These are phyloP conservation scores for Lutraria lutraria DNA, from an alignment of 2,888 invertebrate genomes.

Conservation along the genomic window DNA sequence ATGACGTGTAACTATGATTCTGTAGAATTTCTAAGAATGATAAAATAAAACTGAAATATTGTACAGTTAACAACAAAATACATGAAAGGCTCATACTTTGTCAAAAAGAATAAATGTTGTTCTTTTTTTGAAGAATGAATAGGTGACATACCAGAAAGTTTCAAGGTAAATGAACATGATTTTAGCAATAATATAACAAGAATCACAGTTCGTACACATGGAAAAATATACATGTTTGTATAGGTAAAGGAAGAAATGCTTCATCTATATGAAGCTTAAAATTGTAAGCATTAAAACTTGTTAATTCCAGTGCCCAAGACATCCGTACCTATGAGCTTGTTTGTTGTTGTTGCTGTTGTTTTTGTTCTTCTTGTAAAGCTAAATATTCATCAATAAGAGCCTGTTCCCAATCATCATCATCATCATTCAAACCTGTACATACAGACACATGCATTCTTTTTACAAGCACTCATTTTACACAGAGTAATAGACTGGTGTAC, in stretches of 20 bases:
- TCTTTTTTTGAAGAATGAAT: neutral
- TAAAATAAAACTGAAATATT: no score
- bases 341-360: constrained; percentile 36
- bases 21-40: neutral
- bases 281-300: constrained; percentile 11
- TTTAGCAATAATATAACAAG: neutral
- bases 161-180: neutral
- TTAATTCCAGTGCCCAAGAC: constrained; percentile 29
- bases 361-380: constrained; percentile 67
- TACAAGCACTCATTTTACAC: neutral
- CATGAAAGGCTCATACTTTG: no score
- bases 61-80: no score
- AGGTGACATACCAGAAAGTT: neutral
- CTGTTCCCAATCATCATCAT: constrained; percentile 72
- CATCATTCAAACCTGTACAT: constrained; percentile 62
- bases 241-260: neutral
- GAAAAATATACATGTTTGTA: neutral
- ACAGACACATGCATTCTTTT: constrained; percentile 35
- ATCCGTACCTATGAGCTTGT: constrained; percentile 62
- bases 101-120: no score
- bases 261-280: constrained; percentile 3
- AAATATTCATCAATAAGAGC: constrained; percentile 72
- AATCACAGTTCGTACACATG: constrained; percentile 10
- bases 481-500: neutral
- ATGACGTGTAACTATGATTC: constrained; percentile 7